Conservation (phyloP, 2,797 vertebrate genomes). For the Arvicola amphibius region DNA sequence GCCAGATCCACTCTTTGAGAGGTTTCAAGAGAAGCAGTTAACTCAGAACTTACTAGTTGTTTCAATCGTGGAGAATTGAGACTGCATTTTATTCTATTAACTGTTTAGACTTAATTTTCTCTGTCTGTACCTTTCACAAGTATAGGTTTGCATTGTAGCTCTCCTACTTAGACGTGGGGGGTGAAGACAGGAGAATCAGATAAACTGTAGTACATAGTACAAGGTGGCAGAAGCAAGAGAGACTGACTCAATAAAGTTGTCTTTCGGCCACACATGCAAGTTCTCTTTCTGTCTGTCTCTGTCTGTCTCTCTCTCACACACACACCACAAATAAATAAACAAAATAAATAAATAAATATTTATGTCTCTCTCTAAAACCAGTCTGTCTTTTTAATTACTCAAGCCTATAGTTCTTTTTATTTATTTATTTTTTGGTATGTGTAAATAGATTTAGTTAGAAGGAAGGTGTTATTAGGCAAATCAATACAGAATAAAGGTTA, state of each 20-base stretch:
- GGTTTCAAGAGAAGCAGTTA: not conserved
- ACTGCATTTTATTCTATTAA: not conserved
- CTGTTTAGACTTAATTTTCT: slow-evolving; percentile 4
- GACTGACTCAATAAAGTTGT: not conserved
- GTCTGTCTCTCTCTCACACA: not conserved
- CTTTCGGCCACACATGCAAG: not conserved
- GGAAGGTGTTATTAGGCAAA: not conserved
- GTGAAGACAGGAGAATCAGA: not conserved
- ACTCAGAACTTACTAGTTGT: not conserved
- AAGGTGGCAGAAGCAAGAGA: not conserved
- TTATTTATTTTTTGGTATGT: not conserved
- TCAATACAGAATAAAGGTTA: slow-evolving; percentile 13
- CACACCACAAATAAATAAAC: not conserved
- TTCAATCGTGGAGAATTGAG: not conserved
- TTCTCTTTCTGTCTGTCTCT: not conserved
- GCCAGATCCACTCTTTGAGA: not conserved
- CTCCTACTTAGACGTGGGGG: not conserved
- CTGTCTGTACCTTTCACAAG: not conserved
- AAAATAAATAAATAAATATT: not conserved
- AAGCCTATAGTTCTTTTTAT: not conserved
- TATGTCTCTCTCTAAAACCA: not conserved
- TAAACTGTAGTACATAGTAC: too few species aligned
- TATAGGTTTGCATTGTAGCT: not conserved
- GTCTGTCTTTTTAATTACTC: not conserved
- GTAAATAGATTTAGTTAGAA: slow-evolving; percentile 19